phyloP scores from a whole-genome alignment of 2,113 vertebrate genomes.

The Anolis sagrei region DNA sequence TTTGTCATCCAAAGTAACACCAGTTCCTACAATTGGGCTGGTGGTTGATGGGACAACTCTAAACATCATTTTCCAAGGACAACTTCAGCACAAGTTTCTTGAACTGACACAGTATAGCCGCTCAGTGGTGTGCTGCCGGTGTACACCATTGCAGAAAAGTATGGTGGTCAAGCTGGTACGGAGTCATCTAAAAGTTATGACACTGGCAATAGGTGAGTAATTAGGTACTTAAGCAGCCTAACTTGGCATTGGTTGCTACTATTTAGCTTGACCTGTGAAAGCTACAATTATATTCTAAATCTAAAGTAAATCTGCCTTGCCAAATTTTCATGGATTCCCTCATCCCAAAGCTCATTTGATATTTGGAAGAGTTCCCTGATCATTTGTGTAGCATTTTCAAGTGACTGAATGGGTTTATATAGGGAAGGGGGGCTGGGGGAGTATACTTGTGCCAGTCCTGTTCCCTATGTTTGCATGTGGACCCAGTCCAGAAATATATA shows the following conservation, averaged over 20 bases:
- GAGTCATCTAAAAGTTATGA: slow-evolving; percentile 85
- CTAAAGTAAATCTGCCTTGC: neutral
- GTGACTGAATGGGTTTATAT: too few relatives aligned
- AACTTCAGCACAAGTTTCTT: slow-evolving; percentile 86
- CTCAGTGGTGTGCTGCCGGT: slow-evolving; percentile 89
- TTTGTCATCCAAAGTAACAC: neutral
- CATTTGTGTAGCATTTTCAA: neutral
- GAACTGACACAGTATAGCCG: slow-evolving; percentile 79
- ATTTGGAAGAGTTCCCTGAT: neutral
- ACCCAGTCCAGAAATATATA: neutral
- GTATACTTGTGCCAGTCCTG: neutral
- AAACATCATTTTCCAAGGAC: slow-evolving; percentile 77
- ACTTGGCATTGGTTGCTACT: neutral
- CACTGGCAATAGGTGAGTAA: slow-evolving; percentile 85
- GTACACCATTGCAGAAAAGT: slow-evolving; percentile 91
- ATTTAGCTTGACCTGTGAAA: neutral
- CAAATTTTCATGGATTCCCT: neutral
- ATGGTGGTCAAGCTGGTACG: slow-evolving; percentile 85
- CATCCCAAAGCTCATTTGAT: neutral
- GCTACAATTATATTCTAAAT: neutral
- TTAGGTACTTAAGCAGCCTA: neutral
- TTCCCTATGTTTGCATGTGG: neutral
- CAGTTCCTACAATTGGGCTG: slow-evolving; percentile 75
- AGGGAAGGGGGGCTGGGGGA: neutral
- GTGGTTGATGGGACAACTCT: slow-evolving; percentile 88